These are phyloP conservation scores for Macrostomum cliftonense DNA, from an alignment of 2,888 invertebrate species.

Conservation along the genomic window DNA sequence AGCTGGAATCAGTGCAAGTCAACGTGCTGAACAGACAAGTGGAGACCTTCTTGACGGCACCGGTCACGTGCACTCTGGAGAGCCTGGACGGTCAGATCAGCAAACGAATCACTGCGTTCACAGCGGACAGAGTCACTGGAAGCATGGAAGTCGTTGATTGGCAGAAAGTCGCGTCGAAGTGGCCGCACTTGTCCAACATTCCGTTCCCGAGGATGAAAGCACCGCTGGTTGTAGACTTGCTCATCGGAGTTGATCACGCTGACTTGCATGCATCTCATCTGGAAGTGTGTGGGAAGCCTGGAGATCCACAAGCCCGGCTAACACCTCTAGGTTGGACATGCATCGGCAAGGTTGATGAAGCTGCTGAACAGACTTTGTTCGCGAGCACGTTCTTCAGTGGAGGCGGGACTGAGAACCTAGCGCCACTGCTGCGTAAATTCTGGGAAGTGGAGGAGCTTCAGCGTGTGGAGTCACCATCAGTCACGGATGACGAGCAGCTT, in stretches of 20 bases:
- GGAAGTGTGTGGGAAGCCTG: slow-evolving; percentile 3
- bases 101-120: background rate
- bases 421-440: slow-evolving; percentile 5
- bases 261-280: background rate
- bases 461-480: too few species aligned
- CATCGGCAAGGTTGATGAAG: background rate
- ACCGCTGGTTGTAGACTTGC: background rate
- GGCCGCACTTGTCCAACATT: slow-evolving; percentile 3
- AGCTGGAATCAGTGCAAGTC: background rate
- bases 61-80: background rate
- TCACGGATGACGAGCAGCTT: too few species aligned
- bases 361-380: too few species aligned
- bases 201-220: slow-evolving; percentile 1
- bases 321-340: slow-evolving; percentile 8
- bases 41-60: background rate
- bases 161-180: background rate
- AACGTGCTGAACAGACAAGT: background rate
- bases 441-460: slow-evolving; percentile 10
- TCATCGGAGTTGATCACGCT: slow-evolving; percentile 5
- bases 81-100: background rate
- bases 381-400: too few species aligned
- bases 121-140: slow-evolving; percentile 1
- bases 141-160: slow-evolving; percentile 2
- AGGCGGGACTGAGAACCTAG: background rate
- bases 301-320: slow-evolving; percentile 5